Evolutionary conservation across 1,140 invertebrate genomes (phyloP).

Genomic region (Drosophila neocordata): DNA sequence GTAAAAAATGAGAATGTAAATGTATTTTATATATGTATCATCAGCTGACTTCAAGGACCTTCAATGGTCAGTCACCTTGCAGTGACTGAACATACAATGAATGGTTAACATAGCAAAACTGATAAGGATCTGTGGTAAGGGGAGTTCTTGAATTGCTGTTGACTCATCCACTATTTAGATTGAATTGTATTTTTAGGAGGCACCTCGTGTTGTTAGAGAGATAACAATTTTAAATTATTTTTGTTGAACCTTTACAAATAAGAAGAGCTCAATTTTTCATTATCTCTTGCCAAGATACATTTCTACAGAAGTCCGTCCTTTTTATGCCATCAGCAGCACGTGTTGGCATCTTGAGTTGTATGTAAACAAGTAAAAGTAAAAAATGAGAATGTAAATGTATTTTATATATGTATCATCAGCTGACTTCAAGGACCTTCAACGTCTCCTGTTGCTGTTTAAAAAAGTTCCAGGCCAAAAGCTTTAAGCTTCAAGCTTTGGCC

Average conservation of each 20-base stretch:
- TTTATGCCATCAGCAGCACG: too few species aligned
- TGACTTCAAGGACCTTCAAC: constrained; percentile 30
- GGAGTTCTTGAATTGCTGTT: background rate
- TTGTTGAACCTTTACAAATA: background rate
- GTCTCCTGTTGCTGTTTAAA: constrained; percentile 53
- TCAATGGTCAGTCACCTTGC: too few species aligned
- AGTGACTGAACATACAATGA: background rate
- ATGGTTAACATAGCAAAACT: too few species aligned
- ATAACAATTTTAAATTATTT: background rate
- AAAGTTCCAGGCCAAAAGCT: background rate
- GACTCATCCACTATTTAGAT: background rate
- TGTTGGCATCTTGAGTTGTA: constrained; percentile 1
- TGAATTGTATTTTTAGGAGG: background rate
- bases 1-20: too few species aligned
- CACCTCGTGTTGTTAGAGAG: background rate
- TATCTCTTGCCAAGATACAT: background rate
- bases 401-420: constrained; percentile 39
- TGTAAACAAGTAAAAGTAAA: constrained; percentile 4
- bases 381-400: too few species aligned
- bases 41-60: too few species aligned
- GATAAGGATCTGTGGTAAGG: background rate
- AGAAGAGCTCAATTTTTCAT: background rate
- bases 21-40: too few species aligned
- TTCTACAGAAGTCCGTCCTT: too few species aligned
- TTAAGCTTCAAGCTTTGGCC: constrained; percentile 18